Conservation (phyloP, 2,797 vertebrate species). For the Tokudaia tokunoshimensis region DNA sequence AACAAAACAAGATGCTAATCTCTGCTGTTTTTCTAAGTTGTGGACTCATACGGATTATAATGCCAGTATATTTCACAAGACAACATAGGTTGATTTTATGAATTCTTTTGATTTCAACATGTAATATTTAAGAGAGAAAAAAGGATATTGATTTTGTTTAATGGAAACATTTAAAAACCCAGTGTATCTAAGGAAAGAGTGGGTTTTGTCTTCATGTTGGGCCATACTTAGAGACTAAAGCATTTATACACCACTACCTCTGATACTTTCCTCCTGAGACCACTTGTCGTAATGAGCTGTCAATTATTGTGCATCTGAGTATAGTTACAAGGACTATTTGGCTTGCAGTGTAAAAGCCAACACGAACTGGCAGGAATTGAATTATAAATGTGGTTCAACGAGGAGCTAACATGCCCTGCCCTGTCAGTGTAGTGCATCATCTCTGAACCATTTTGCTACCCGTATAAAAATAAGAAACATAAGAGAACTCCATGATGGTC, state of each 20-base stretch:
- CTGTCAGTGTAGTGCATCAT: not conserved
- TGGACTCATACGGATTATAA: not conserved
- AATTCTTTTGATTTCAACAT: conserved; percentile 29
- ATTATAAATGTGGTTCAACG: conserved; percentile 81
- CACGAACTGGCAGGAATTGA: conserved; percentile 83
- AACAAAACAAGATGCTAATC: not conserved
- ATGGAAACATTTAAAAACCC: conserved; percentile 41
- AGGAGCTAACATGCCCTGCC: not conserved
- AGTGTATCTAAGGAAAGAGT: conserved; percentile 46
- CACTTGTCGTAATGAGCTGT: conserved; percentile 78
- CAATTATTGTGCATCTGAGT: conserved; percentile 81
- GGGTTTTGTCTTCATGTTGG: conserved; percentile 49
- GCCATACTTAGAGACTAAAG: conserved; percentile 68
- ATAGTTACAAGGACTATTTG: conserved; percentile 82
- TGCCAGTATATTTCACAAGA: conserved; percentile 43
- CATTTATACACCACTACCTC: conserved; percentile 74
- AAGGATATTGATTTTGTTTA: conserved; percentile 25
- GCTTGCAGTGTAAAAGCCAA: conserved; percentile 80
- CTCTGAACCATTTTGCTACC: not conserved
- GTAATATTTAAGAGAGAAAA: conserved; percentile 15
- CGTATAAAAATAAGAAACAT: conserved; percentile 56
- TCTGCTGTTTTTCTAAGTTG: not conserved
- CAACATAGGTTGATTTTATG: not conserved
- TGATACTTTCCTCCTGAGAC: conserved; percentile 73
- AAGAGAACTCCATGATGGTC: not conserved